These are phyloP conservation scores for Tryphoninae sp. DNA, from an alignment of 2,888 invertebrate genomes.

Conservation along the genomic window DNA sequence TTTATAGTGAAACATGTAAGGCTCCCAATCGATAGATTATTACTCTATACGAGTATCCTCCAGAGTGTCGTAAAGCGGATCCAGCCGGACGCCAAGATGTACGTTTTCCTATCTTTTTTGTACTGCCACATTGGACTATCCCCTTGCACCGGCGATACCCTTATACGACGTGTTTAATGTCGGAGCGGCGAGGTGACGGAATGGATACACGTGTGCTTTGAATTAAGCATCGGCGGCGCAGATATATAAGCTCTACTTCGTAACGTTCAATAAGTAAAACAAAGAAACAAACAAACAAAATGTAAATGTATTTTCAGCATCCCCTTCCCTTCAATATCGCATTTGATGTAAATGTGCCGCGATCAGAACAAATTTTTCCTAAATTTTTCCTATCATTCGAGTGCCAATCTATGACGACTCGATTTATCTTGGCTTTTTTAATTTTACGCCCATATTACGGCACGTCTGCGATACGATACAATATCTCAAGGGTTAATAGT, in stretches of 20 bases:
- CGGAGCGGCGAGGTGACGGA: slow-evolving; percentile 47
- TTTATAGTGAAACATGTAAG: slow-evolving; percentile 62
- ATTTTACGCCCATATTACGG: too few relatives aligned
- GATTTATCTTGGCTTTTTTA: too few relatives aligned
- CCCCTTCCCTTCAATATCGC: too few relatives aligned
- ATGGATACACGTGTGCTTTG: slow-evolving; percentile 45
- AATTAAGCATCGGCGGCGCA: slow-evolving; percentile 36
- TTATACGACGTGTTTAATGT: slow-evolving; percentile 67
- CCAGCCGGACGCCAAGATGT: slow-evolving; percentile 67
- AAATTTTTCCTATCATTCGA: too few relatives aligned
- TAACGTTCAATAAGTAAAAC: too few relatives aligned
- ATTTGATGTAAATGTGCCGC: too few relatives aligned
- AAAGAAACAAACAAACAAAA: too few relatives aligned
- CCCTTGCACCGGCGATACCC: slow-evolving; percentile 54
- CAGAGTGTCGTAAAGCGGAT: slow-evolving; percentile 67
- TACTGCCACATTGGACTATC: slow-evolving; percentile 42
- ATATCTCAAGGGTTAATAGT: too few relatives aligned
- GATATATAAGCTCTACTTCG: background rate
- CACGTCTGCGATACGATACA: too few relatives aligned
- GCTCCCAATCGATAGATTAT: slow-evolving; percentile 68
- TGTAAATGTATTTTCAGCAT: too few relatives aligned
- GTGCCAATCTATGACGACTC: too few relatives aligned
- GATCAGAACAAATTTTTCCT: too few relatives aligned
- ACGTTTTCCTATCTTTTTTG: slow-evolving; percentile 59
- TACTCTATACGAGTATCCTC: slow-evolving; percentile 65